These are phyloP conservation scores for Drosophila mercatorum DNA, from an alignment of 2,888 invertebrate genomes.

Conservation along the genomic window DNA sequence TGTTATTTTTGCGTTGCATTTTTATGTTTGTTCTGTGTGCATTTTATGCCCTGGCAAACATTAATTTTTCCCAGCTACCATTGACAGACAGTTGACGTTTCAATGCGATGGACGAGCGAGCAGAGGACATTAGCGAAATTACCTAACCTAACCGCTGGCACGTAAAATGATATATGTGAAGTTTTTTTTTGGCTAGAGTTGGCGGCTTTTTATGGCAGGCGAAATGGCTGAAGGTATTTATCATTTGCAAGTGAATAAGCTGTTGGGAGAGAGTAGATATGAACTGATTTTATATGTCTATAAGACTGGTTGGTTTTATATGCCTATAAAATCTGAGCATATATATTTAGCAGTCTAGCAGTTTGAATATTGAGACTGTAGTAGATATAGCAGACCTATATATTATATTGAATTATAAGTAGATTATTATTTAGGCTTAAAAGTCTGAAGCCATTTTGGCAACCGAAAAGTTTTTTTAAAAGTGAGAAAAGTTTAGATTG, in stretches of 20 bases:
- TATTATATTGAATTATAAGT: too few relatives aligned
- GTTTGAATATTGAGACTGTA: too few relatives aligned
- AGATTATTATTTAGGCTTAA: too few relatives aligned
- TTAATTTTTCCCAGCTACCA: slow-evolving; percentile 60
- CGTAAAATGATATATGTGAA: slow-evolving; percentile 62
- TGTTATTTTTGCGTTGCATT: slow-evolving; percentile 76
- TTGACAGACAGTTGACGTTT: slow-evolving; percentile 76
- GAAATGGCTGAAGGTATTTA: slow-evolving; percentile 3
- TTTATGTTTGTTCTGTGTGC: slow-evolving; percentile 53
- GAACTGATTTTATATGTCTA: too few relatives aligned
- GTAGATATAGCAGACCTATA: too few relatives aligned
- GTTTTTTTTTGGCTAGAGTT: background rate
- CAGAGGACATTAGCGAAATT: slow-evolving; percentile 70
- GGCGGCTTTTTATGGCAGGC: background rate
- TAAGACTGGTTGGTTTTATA: background rate
- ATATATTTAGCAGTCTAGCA: background rate
- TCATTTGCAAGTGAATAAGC: background rate
- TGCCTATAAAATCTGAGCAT: background rate
- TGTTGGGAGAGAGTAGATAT: background rate
- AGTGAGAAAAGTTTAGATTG: too few relatives aligned
- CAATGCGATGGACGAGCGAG: slow-evolving; percentile 46
- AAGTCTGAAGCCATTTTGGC: too few relatives aligned
- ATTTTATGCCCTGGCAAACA: slow-evolving; percentile 51
- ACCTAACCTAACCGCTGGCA: slow-evolving; percentile 53
- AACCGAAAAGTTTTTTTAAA: too few relatives aligned